Percentiles rank a stretch among this genome's conserved stretches.
phyloP scores from a whole-genome alignment of 2,797 vertebrate genomes.

The Molossus molossus region DNA sequence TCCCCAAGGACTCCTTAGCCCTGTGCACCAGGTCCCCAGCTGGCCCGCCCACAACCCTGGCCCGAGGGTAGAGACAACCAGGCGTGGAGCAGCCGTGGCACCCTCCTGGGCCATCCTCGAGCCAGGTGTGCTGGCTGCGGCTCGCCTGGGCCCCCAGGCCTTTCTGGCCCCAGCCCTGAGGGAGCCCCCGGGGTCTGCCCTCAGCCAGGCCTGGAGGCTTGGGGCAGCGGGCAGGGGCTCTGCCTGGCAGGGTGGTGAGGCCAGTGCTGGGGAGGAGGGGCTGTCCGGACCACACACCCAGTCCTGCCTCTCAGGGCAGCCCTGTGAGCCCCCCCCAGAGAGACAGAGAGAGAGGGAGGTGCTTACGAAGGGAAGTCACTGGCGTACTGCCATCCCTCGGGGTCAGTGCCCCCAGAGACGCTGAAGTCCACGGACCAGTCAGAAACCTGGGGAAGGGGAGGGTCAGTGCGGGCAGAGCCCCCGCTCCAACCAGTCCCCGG shows the following conservation, averaged over 20 bases:
- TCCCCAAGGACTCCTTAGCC: not conserved
- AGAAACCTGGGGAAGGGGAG: constrained; percentile 91
- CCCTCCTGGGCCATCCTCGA: accelerated
- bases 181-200: not conserved
- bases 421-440: constrained; percentile 97
- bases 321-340: not conserved
- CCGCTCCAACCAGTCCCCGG: accelerated
- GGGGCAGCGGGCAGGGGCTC: not conserved
- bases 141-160: not conserved
- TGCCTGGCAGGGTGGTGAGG: not conserved
- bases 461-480: not conserved
- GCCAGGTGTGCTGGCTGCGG: no score
- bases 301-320: not conserved
- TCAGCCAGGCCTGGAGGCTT: not conserved
- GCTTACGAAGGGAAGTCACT: constrained; percentile 97
- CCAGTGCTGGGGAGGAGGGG: not conserved
- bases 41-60: not conserved
- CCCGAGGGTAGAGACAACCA: not conserved
- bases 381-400: constrained; percentile 98
- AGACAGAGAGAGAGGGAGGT: not conserved
- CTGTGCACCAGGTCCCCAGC: accelerated
- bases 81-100: not conserved
- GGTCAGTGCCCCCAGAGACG: constrained; percentile 93
- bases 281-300: not conserved
- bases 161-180: not conserved